These are phyloP conservation scores for Catotricha subobsoleta DNA, from an alignment of 2,888 invertebrate species.

Conservation along the genomic window DNA sequence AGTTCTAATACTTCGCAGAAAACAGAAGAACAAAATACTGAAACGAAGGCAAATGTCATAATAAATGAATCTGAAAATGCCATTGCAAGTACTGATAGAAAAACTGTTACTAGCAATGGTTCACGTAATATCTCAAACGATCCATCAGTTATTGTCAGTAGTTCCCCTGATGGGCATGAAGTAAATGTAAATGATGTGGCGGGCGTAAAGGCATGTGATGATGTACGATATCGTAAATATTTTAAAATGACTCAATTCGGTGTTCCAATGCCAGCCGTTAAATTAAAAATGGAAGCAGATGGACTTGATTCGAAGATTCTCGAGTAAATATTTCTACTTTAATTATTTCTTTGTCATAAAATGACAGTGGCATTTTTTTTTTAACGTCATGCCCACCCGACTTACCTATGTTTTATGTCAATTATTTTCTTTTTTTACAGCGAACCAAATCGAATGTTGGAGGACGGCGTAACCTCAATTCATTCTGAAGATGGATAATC, in stretches of 20 bases:
- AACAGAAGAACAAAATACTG: too few relatives aligned
- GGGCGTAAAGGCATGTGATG: slow-evolving; percentile 30
- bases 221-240: slow-evolving; percentile 55
- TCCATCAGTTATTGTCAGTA: too few relatives aligned
- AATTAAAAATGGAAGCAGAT: slow-evolving; percentile 62
- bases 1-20: too few relatives aligned
- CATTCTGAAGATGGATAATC: background rate
- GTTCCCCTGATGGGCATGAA: background rate
- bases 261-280: slow-evolving; percentile 65
- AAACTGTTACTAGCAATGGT: too few relatives aligned
- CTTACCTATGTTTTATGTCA: background rate
- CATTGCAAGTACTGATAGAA: too few relatives aligned
- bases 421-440: background rate
- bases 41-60: too few relatives aligned
- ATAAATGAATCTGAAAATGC: too few relatives aligned
- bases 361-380: background rate
- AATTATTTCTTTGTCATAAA: too few relatives aligned
- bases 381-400: background rate
- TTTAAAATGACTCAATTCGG: slow-evolving; percentile 83
- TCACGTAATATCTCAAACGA: too few relatives aligned
- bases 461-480: background rate
- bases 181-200: slow-evolving; percentile 11
- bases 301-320: slow-evolving; percentile 61
- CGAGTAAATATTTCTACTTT: slow-evolving; percentile 39
- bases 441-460: slow-evolving; percentile 2